Conservation (phyloP, 2,888 invertebrate genomes). For the Pheosia gnoma region DNA sequence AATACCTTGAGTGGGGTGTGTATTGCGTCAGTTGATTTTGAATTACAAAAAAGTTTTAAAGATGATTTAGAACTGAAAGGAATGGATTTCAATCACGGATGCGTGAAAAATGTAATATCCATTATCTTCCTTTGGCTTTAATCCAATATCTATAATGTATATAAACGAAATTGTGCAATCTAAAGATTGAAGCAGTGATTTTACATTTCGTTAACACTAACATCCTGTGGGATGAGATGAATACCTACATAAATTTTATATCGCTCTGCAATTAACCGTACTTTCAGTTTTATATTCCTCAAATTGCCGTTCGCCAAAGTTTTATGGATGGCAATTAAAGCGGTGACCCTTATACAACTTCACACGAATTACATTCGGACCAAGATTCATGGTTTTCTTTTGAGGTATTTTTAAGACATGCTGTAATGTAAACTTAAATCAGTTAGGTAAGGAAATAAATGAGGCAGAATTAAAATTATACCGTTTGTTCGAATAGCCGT, state of each 20-base stretch:
- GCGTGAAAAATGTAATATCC: slow-evolving; percentile 1
- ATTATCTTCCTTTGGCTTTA: not conserved
- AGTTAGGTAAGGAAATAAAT: not conserved
- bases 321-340: slow-evolving; percentile 26
- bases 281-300: slow-evolving; percentile 25
- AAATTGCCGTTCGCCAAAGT: slow-evolving; percentile 29
- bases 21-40: not conserved
- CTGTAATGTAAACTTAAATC: not conserved
- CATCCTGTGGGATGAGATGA: slow-evolving; percentile 36
- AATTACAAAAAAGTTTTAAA: not conserved
- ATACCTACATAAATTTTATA: slow-evolving; percentile 20
- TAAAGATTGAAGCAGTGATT: slow-evolving; percentile 21
- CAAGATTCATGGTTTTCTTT: slow-evolving; percentile 7
- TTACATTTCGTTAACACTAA: slow-evolving; percentile 29
- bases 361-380: slow-evolving; percentile 10
- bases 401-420: not conserved
- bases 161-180: slow-evolving; percentile 16
- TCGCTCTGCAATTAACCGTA: slow-evolving; percentile 31
- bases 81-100: not conserved
- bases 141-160: not conserved
- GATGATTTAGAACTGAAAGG: not conserved
- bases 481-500: not conserved
- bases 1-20: not conserved
- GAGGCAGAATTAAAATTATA: not conserved
- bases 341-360: slow-evolving; percentile 15